Evolutionary conservation across 2,797 vertebrate species (phyloP), one percentile per base, ranked within the genome.

Genomic region (Pelodytes ibericus): DNA sequence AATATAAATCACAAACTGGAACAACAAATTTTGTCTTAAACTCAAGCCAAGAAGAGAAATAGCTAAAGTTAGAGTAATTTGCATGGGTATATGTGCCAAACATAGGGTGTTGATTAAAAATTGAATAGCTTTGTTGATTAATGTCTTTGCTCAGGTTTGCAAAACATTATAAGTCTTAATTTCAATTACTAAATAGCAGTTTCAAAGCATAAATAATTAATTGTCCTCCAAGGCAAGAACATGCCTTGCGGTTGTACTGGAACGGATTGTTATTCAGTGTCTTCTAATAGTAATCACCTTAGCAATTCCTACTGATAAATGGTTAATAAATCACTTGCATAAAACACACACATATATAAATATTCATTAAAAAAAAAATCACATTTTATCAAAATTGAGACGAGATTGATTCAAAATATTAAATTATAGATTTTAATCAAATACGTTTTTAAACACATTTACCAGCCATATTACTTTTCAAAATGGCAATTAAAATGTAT

Each of bases 111-210:
- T 88, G 84, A 91, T 92, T 91, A 92, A 92, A 90, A 91, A 91
- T 90, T 88, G 82, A 92, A 87, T 83, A 87, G 84, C 84, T 86
- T 83, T 86, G 79, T 81, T 91, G 89, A 91, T 89, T 89, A 87
- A 91, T 89, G 87, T 86, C 85, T 88, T 90, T 82, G 81, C 86
- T 89, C 74, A 77, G 82, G 90, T 86, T 88, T 91, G 81, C 84
- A 88, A 91, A 91, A 90, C 87, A 89, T 86, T 87, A 86, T 84
- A 67, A 59, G 84, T 87, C 88, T 89, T 92, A 89, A 92, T 91
- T 87, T 85, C 82, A 84, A 84, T 88, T 86, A 90, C 90, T 89
- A 91, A 91, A 90, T 90, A 90, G 89, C 83, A 88, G 89, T 90
- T 89, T 88, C 89, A 87, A 90, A 81, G 71, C 31, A 72, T 91